A percentile compares a stretch with the other conserved stretches of the same genome.
phyloP scores from a whole-genome alignment of 2,888 invertebrate genomes.

The Physocephala rufipes region DNA sequence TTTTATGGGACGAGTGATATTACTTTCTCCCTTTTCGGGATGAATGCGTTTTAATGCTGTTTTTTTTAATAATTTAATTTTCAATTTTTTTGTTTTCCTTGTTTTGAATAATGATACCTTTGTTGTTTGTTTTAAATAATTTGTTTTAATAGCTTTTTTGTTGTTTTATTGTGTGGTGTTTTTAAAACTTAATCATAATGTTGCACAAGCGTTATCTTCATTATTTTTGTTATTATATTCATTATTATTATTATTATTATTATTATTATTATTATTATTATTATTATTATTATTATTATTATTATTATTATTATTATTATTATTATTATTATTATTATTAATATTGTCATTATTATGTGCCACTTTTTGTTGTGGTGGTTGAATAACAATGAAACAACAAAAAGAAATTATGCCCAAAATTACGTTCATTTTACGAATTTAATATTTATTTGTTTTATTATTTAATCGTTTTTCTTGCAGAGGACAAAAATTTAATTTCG shows the following conservation, averaged over 20 bases:
- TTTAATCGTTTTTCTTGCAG: too few species aligned
- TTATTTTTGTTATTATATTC: not conserved
- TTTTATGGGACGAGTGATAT: too few species aligned
- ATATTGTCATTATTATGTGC: not conserved
- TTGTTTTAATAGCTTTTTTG: too few species aligned
- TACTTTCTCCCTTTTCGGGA: too few species aligned
- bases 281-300: not conserved
- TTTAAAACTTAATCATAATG: not conserved
- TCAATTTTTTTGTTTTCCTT: too few species aligned
- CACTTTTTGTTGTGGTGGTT: not conserved
- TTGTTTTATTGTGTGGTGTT: too few species aligned
- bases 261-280: not conserved
- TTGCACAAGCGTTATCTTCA: not conserved
- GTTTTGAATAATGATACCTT: too few species aligned
- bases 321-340: not conserved
- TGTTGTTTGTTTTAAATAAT: not conserved
- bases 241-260: not conserved
- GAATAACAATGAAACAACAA: not conserved
- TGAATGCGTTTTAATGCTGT: too few species aligned
- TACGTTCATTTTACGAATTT: constrained; percentile 6
- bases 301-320: not conserved
- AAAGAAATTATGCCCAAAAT: not conserved
- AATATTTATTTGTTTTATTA: constrained; percentile 14
- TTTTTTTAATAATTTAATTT: too few species aligned
- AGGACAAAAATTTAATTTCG: too few species aligned